Evolutionary conservation across 2,888 invertebrate genomes (phyloP).

Genomic region (Andrena marginata): DNA sequence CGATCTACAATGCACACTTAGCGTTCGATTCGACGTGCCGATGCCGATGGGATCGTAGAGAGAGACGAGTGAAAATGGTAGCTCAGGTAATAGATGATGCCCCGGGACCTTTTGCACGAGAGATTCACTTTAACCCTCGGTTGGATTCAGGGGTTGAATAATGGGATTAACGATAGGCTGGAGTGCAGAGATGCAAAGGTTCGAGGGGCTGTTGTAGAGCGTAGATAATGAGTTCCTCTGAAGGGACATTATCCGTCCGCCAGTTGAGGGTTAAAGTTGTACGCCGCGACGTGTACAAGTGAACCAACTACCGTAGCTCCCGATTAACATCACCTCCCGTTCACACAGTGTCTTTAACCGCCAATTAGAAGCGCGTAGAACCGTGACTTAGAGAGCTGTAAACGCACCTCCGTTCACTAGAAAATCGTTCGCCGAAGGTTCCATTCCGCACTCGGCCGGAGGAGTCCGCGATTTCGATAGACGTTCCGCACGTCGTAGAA

Average conservation of each 20-base stretch:
- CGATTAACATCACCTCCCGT: slow-evolving; percentile 18
- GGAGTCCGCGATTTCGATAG: not conserved
- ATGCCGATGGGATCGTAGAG: not conserved
- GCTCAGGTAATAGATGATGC: too few relatives aligned
- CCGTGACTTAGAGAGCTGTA: not conserved
- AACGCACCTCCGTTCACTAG: not conserved
- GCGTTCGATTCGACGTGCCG: not conserved
- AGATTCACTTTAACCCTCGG: not conserved
- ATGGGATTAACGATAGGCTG: not conserved
- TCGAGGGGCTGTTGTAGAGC: too few relatives aligned
- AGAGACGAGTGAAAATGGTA: not conserved
- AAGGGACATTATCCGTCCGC: not conserved
- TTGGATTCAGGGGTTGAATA: slow-evolving; percentile 16
- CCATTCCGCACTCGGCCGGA: not conserved
- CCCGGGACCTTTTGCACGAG: not conserved
- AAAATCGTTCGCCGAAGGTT: not conserved
- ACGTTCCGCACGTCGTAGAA: not conserved
- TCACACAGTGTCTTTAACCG: not conserved
- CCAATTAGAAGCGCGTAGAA: not conserved
- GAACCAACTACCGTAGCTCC: not conserved
- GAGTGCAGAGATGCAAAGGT: too few relatives aligned
- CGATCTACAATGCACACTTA: slow-evolving; percentile 17
- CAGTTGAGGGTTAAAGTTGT: not conserved
- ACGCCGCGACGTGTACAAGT: not conserved
- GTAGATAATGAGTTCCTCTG: too few relatives aligned